Base-by-base conservation (phyloP, 2,888 invertebrate genomes). In the Xestia c-nigrum region DNA sequence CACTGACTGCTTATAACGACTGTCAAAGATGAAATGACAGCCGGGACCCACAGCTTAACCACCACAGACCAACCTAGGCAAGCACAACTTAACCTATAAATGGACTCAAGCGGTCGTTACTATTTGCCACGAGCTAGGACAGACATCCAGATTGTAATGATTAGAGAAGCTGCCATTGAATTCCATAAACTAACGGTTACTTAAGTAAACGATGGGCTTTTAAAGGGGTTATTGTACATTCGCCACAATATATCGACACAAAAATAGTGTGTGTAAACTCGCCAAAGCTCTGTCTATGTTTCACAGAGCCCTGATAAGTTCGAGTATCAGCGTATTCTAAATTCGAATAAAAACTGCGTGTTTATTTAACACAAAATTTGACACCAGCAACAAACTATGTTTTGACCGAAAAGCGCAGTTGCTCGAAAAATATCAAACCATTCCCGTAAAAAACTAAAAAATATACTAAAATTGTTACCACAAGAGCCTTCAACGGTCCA, bases 401-500 rank as follows among this genome's bases (percentile, higher is more conserved):
- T 65, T 38, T 46, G 57, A 65, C 14, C n/a, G 0, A 68, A 68
- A 1, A 50, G 31, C 24, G n/a, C 57, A 21, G 16, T 21, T 40
- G 16, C 50, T 74, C 46, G 9, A 71, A 68, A 84, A 82, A 75
- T 47, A 59, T 40, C 31, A 64, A 72, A 69, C 72, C 50, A 64
- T 67, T 16, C 47, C n/a, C 31, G 59, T 47, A 74, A 61, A 79
- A 31, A 31, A 70, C 66, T 63, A 69, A 68, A 55, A 81, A 73
- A 85, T 83, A 77, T 67, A 72, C 67, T 73, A 61, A 80, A 76
- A 83, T 64, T 64, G 64, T 64, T 59, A 52, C 81, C 78, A 61
- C 63, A 83, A 70, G 72, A 68, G 74, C 69, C 65, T 74, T 75
- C 80, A 79, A 75, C 76, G 70, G 24, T 76, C 71, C 74, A 85